A percentile compares a stretch with the other conserved stretches of the same genome.
phyloP scores from a whole-genome alignment of 2,113 vertebrate genomes.

The Athene noctua region DNA sequence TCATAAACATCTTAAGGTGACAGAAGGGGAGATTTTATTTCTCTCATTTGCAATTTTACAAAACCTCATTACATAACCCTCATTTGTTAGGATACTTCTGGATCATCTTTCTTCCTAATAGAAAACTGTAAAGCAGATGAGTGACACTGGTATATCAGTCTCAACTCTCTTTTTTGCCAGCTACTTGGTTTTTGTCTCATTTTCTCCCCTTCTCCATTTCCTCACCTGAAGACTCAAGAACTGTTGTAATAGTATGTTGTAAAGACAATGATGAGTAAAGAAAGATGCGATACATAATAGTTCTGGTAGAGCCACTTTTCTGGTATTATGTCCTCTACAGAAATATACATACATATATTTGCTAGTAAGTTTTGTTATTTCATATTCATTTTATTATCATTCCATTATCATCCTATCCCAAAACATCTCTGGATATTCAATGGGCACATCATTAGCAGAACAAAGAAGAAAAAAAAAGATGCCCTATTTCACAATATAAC shows the following conservation, averaged over 20 bases:
- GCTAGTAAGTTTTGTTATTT: background rate
- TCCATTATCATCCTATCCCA: background rate
- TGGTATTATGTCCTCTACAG: background rate
- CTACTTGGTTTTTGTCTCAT: background rate
- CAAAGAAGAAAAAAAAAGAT: background rate
- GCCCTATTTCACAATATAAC: background rate
- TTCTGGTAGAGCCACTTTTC: background rate
- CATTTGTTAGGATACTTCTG: background rate
- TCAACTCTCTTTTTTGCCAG: background rate
- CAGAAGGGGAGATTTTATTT: background rate
- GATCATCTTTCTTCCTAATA: background rate
- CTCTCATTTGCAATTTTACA: background rate
- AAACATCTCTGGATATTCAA: background rate
- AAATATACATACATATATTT: background rate
- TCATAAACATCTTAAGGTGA: background rate
- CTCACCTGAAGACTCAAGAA: background rate
- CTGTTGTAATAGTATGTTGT: background rate
- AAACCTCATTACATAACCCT: background rate
- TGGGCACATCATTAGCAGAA: background rate
- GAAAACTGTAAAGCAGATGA: background rate
- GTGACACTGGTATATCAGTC: background rate
- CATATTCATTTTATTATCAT: background rate
- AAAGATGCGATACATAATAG: background rate
- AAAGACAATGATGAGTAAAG: background rate
- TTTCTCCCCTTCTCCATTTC: background rate